Percentiles rank a stretch among this genome's conserved stretches.
Evolutionary conservation across 2,888 invertebrate genomes (phyloP).

Genomic region (Ctenicera cuprea): DNA sequence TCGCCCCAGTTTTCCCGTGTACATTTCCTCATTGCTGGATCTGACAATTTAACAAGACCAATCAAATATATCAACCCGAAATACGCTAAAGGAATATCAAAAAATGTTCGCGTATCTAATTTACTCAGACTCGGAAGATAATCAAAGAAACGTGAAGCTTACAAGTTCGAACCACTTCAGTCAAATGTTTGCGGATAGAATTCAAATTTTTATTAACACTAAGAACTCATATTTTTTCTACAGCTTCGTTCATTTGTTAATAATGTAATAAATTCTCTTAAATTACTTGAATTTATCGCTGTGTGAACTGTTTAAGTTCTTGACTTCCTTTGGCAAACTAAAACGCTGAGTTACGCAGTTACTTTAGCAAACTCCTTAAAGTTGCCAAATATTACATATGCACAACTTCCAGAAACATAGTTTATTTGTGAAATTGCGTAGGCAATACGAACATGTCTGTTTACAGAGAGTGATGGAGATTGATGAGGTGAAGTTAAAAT

Average conservation of each 20-base stretch:
- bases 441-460: slow-evolving; percentile 18
- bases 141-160: slow-evolving; percentile 22
- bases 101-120: slow-evolving; percentile 35
- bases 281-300: too few species aligned
- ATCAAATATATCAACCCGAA: slow-evolving; percentile 32
- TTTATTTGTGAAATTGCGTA: background rate
- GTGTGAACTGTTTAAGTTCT: too few species aligned
- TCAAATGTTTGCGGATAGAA: slow-evolving; percentile 18
- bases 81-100: slow-evolving; percentile 38
- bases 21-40: slow-evolving; percentile 34
- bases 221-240: background rate
- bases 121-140: slow-evolving; percentile 25
- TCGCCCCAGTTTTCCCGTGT: slow-evolving; percentile 22
- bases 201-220: slow-evolving; percentile 8
- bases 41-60: slow-evolving; percentile 47
- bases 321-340: background rate
- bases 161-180: slow-evolving; percentile 10
- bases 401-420: slow-evolving; percentile 3
- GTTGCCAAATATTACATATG: slow-evolving; percentile 13
- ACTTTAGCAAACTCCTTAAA: background rate
- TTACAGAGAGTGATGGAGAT: slow-evolving; percentile 16
- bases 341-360: background rate
- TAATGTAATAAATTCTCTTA: too few species aligned
- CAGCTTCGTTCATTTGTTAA: too few species aligned
- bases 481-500: slow-evolving; percentile 33